Evolutionary conservation across 2,888 invertebrate species (phyloP).

Genomic region (Eumacrocentrus americanus): DNA sequence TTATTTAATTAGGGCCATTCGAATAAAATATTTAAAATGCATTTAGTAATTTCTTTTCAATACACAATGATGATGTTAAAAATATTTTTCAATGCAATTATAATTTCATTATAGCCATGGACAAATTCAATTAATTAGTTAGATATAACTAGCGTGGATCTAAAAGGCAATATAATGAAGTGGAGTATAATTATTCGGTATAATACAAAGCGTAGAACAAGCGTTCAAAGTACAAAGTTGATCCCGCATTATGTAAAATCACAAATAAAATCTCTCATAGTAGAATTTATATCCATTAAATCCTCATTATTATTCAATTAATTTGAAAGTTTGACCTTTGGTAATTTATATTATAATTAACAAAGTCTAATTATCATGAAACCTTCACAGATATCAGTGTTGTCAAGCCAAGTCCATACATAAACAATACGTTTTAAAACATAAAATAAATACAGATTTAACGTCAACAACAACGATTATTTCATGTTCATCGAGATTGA

Average conservation of each 20-base stretch:
- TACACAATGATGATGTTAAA: no score
- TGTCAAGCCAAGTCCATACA: background rate
- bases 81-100: background rate
- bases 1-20: no score
- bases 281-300: background rate
- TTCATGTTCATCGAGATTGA: no score
- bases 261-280: background rate
- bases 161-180: no score
- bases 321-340: background rate
- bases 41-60: no score
- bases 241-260: background rate
- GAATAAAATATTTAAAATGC: no score
- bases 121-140: background rate
- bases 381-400: background rate
- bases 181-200: background rate
- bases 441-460: no score
- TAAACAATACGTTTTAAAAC: no score
- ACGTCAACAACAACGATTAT: no score
- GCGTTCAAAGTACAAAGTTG: background rate
- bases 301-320: constrained; percentile 3
- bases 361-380: constrained; percentile 5
- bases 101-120: background rate
- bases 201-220: background rate
- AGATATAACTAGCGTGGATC: no score
- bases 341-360: constrained; percentile 2